Base-by-base conservation (phyloP, 2,113 vertebrate genomes). In the Amblyornis subalaris region DNA sequence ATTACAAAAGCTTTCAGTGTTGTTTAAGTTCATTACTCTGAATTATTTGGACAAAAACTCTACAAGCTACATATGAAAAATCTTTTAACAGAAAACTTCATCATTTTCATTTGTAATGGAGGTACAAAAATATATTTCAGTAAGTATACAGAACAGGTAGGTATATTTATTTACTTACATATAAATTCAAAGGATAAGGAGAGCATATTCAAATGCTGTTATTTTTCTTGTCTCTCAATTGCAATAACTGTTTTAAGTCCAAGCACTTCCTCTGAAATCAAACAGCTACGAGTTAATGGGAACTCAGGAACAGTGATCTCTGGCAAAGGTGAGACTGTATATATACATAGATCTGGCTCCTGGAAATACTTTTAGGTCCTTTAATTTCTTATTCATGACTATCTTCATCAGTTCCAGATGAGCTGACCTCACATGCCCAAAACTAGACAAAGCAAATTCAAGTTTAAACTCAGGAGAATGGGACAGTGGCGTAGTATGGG, bases 401-500 rank as follows among this genome's bases (percentile, higher is more conserved):
- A 22, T 21, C 14, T 86, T 88, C 10, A 66, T 70, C 29, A 40
- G 6, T 71, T 81, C 19, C 31, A 71, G 61, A 74, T 66, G 10
- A 90, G 19, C 6, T 77, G 64, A 74, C 4, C 6, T 8, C n/a
- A 69, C 5, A 35, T 18, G 5, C 5, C 13, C 15, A 60, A 80
- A 86, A 67, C 24, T 10, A 89, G 23, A 19, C 10, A 76, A 61
- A 82, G 14, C 0, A 79, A 66, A 74, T 36, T 42, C 66, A 78
- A 33, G 4, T 29, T 71, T 69, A 74, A 73, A 50, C 6, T 64
- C 9, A 18, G 12, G 2, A 13, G 1, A 26, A 2, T 26, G 2
- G 7, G 5, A 4, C 0, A 21, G 8, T 57, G 9, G 4, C 44
- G 33, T 28, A 0, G 9, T 33, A 29, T 21, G 2, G 12, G 3